A percentile compares a stretch with the other conserved stretches of the same genome.
These are phyloP conservation scores for Stegodyphus dumicola DNA, from an alignment of 1,140 invertebrate species.

Conservation along the genomic window DNA sequence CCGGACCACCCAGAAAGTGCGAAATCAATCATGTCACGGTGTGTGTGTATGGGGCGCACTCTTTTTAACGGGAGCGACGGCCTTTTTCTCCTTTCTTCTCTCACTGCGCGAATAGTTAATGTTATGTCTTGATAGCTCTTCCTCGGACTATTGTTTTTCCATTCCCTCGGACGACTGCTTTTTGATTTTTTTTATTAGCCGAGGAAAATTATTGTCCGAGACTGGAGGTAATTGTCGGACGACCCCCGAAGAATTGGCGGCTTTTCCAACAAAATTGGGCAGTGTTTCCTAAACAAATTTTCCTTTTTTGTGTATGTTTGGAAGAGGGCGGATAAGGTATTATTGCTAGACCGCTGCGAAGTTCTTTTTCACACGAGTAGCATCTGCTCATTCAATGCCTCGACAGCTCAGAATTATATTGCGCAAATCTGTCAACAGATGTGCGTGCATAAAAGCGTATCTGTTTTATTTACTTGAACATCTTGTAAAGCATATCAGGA, in stretches of 20 bases:
- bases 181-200: constrained; percentile 1
- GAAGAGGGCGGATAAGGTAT: background rate
- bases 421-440: no score
- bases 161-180: background rate
- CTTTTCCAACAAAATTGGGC: constrained; percentile 3
- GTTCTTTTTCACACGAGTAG: no score
- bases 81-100: constrained; percentile 17
- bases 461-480: no score
- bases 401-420: no score
- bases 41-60: constrained; percentile 37
- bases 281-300: constrained; percentile 10
- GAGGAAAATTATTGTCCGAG: background rate
- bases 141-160: constrained; percentile 31
- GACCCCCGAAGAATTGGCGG: background rate
- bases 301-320: background rate
- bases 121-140: constrained; percentile 58
- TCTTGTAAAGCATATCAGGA: no score
- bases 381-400: no score
- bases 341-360: background rate
- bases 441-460: no score
- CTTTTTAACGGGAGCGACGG: constrained; percentile 46
- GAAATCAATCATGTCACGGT: constrained; percentile 61
- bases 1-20: constrained; percentile 60
- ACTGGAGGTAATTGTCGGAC: background rate
- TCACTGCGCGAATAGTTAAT: constrained; percentile 54